Conservation (phyloP, 2,888 invertebrate genomes). For the Graphium colonna region DNA sequence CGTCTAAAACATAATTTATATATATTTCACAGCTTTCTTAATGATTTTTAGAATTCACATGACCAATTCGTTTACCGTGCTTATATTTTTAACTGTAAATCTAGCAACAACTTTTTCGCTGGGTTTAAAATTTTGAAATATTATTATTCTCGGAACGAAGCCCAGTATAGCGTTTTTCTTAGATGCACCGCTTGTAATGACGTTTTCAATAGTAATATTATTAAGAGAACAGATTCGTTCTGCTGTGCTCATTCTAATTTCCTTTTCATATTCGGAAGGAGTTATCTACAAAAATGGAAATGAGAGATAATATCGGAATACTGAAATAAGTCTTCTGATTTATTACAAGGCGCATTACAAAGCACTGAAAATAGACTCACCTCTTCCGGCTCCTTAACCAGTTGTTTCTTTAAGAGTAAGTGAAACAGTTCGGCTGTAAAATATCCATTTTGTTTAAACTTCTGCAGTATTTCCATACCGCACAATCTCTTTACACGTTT, state of each 20-base stretch:
- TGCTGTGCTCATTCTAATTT: constrained; percentile 57
- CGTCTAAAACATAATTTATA: constrained; percentile 52
- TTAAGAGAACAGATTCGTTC: constrained; percentile 55
- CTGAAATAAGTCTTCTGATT: background rate
- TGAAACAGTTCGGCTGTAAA: constrained; percentile 64
- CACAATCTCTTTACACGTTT: constrained; percentile 27
- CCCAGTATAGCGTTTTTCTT: constrained; percentile 45
- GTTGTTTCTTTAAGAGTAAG: constrained; percentile 57
- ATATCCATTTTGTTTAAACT: constrained; percentile 68
- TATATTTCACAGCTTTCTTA: too few relatives aligned
- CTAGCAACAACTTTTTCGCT: constrained; percentile 72
- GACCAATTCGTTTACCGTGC: constrained; percentile 77
- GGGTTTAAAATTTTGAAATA: constrained; percentile 81
- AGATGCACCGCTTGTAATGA: constrained; percentile 39
- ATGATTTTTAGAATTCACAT: too few relatives aligned
- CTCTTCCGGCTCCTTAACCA: constrained; percentile 45
- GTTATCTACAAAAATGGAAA: constrained; percentile 43
- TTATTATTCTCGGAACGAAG: constrained; percentile 73
- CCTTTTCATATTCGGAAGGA: constrained; percentile 61
- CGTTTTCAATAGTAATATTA: constrained; percentile 52
- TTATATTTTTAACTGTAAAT: constrained; percentile 77
- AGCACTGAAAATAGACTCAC: constrained; percentile 34
- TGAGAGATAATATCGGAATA: background rate
- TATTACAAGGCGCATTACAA: too few relatives aligned
- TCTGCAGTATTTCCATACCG: constrained; percentile 62